phyloP scores from a whole-genome alignment of 1,140 invertebrate genomes.

The Radopholus similis region DNA sequence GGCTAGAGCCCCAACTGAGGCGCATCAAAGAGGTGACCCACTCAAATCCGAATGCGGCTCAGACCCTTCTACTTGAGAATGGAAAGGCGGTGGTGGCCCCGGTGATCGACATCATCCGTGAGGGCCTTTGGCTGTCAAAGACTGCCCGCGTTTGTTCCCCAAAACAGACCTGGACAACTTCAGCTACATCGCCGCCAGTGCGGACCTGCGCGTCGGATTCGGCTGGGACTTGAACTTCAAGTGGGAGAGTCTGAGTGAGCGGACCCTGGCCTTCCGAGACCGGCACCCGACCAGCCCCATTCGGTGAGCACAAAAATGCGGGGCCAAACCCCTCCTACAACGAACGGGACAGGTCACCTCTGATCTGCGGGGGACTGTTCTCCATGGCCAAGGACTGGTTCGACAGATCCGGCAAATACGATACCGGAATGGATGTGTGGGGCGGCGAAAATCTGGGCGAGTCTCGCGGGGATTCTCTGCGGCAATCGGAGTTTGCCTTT shows the following conservation, averaged over 20 bases:
- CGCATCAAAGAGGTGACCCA: no score
- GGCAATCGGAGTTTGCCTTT: neutral
- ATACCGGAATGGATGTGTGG: slow-evolving; percentile 95
- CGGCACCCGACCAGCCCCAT: slow-evolving; percentile 64
- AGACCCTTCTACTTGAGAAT: no score
- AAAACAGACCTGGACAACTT: slow-evolving; percentile 65
- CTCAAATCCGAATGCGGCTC: no score
- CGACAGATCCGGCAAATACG: slow-evolving; percentile 84
- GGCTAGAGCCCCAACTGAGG: slow-evolving; percentile 64
- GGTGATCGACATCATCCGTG: slow-evolving; percentile 67
- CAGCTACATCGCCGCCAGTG: slow-evolving; percentile 66
- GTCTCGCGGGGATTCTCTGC: slow-evolving; percentile 51
- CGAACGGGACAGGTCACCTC: slow-evolving; percentile 70
- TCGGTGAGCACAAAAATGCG: slow-evolving; percentile 48
- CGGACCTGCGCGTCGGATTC: slow-evolving; percentile 66
- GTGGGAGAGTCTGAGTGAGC: slow-evolving; percentile 65
- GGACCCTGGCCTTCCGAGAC: slow-evolving; percentile 61
- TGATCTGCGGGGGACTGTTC: slow-evolving; percentile 93
- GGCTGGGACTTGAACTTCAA: slow-evolving; percentile 69
- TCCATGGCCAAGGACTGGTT: slow-evolving; percentile 87
- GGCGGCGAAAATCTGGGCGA: slow-evolving; percentile 66
- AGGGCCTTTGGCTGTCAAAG: neutral
- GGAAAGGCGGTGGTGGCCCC: slow-evolving; percentile 65
- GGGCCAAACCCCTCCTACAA: neutral
- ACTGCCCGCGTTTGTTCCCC: no score